Conservation (phyloP, 2,888 invertebrate species). For the Koerneria pararmatus region DNA sequence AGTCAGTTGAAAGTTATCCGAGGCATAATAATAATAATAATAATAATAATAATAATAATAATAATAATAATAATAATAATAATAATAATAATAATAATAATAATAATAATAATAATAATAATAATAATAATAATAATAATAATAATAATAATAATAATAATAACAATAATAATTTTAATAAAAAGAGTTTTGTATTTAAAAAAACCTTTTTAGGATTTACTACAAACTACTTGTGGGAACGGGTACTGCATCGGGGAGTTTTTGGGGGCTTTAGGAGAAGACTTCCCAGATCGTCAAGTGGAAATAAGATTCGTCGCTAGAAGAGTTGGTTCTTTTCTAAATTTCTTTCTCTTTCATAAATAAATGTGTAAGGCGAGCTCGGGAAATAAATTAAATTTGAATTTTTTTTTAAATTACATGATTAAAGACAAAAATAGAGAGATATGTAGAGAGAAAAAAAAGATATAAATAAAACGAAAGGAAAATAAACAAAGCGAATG, state of each 20-base stretch:
- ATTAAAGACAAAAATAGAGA: background rate
- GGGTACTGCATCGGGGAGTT: constrained; percentile 58
- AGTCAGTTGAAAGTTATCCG: too few species aligned
- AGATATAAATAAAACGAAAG: background rate
- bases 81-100: too few species aligned
- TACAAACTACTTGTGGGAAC: constrained; percentile 51
- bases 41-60: too few species aligned
- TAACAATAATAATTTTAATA: too few species aligned
- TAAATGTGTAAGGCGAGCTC: background rate
- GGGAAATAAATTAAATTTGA: background rate
- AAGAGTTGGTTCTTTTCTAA: constrained; percentile 24
- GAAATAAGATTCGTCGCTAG: constrained; percentile 40
- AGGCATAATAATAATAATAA: too few species aligned
- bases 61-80: too few species aligned
- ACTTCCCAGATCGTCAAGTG: constrained; percentile 51
- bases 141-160: too few species aligned
- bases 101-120: too few species aligned
- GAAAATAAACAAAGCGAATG: too few species aligned
- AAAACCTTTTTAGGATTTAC: constrained; percentile 33
- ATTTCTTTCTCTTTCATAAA: background rate
- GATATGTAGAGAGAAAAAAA: background rate
- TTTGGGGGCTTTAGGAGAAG: constrained; percentile 52
- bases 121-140: too few species aligned
- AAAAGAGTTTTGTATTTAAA: background rate
- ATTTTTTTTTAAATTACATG: too few species aligned